Evolutionary conservation across 1,140 invertebrate species (phyloP).

Genomic region (Drosophila truncata): DNA sequence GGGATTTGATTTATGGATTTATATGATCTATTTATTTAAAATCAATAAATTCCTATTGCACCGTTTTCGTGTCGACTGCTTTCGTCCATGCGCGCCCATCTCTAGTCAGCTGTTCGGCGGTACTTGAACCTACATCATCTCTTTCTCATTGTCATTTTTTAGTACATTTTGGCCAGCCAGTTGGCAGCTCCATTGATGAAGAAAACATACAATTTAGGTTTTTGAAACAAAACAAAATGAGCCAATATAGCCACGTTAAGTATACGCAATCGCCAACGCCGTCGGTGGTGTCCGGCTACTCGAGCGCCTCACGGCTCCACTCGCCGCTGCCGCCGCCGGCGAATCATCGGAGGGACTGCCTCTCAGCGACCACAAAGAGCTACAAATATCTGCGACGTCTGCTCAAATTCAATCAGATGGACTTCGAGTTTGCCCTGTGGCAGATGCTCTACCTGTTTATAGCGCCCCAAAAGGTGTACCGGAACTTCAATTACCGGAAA

Average conservation of each 20-base stretch:
- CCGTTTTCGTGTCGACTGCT: no score
- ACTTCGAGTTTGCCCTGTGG: conserved; percentile 99
- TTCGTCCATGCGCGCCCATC: background rate
- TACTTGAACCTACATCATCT: conserved; percentile 4
- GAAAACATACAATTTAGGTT: conserved; percentile 51
- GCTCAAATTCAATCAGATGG: conserved; percentile 98
- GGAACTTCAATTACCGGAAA: conserved; percentile 99
- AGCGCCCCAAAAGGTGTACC: conserved; percentile 98
- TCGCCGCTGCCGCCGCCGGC: conserved; percentile 87
- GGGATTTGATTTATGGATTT: background rate
- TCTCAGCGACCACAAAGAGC: conserved; percentile 95
- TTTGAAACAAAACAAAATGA: conserved; percentile 63
- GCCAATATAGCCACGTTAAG: conserved; percentile 87
- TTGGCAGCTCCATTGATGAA: conserved; percentile 41
- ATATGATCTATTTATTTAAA: background rate
- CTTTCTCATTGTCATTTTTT: background rate
- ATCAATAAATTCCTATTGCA: background rate
- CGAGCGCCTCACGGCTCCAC: conserved; percentile 85
- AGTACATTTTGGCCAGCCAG: background rate
- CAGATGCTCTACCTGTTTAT: conserved; percentile 99
- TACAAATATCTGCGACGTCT: conserved; percentile 96
- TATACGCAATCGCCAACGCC: conserved; percentile 89
- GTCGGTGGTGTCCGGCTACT: conserved; percentile 85
- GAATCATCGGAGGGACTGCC: conserved; percentile 89
- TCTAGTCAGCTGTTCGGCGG: conserved; percentile 18